Conservation (phyloP, 2,888 invertebrate genomes). For the Chrysodeixis includens region DNA sequence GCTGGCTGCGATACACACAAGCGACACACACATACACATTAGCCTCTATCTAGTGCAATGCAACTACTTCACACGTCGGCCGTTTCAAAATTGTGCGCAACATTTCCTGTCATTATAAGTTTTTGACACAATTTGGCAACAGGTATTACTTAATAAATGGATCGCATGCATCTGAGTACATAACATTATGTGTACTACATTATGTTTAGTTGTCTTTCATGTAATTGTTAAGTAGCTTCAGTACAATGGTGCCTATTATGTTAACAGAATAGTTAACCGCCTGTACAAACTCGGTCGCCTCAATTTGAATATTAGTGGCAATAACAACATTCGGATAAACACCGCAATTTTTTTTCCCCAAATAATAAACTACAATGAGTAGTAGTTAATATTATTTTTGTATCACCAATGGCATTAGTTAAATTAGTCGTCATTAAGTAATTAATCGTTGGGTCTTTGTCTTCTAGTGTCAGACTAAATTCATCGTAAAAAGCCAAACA, state of each 20-base stretch:
- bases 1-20: conserved; percentile 86
- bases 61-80: conserved; percentile 57
- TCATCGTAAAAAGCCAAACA: conserved; percentile 66
- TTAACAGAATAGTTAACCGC: background rate
- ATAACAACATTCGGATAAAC: conserved; percentile 5
- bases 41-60: conserved; percentile 80
- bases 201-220: conserved; percentile 30
- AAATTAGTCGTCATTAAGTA: conserved; percentile 39
- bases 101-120: conserved; percentile 32
- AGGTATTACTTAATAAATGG: conserved; percentile 41
- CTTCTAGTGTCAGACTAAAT: conserved; percentile 36
- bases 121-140: conserved; percentile 31
- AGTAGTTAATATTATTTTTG: conserved; percentile 23
- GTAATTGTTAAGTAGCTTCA: conserved; percentile 17
- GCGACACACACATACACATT: conserved; percentile 86
- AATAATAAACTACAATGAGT: conserved; percentile 14
- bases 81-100: conserved; percentile 42
- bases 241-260: conserved; percentile 8
- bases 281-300: conserved; percentile 20
- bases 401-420: conserved; percentile 47
- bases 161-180: conserved; percentile 42
- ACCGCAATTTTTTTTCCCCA: conserved; percentile 12
- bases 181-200: conserved; percentile 31
- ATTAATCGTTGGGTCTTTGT: conserved; percentile 51
- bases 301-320: conserved; percentile 25